Base-by-base conservation (phyloP, 2,888 invertebrate species). In the Agrypnus murinus region DNA sequence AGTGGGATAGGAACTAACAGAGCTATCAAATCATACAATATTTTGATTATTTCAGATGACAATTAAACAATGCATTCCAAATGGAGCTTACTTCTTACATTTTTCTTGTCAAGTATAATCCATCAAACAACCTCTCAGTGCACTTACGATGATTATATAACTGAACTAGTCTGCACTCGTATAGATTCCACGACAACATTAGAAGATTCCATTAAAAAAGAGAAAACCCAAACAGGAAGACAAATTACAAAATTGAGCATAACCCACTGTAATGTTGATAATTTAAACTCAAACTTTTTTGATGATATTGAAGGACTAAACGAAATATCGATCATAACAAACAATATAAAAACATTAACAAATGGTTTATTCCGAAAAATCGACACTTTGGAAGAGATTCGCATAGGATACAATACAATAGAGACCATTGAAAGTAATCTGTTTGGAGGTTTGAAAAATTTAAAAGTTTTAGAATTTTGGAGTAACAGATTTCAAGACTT, bases 371-470 rank as follows among this genome's bases (percentile, higher is more conserved):
- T 62, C 8, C 6, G 14, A 6, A 31, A 31, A 12, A 10, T 64
- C 1, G 3, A 10, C 3, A 12, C 38, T n/a, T n/a, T 64, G 15
- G 8, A 64, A 31, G 55, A 53, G 17, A 15, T 64, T 8, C 9
- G 40, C 1, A 38, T 64, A 10, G 64, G 64, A 7, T 64, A 40
- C 40, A 64, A 40, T 25, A 64, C 25, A 7, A 64, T 64, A 50
- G 12, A 17, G 19, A 12, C 1, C 9, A n/a, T 63, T 9, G 50
- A 63, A 7, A 50, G 10, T 2, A 25, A 38, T 1, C 1, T 38
- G 6, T 63, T 63, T 10, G 10, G 2, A 0, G 38, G 38, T 0
- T 25, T 38, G 1, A n/a, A 17, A 9, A 36, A 32, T 14, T 8
- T 63, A 14, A 10, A 12, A 19, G 12, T 25, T 36, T 36, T 63